phyloP scores from a whole-genome alignment of 2,113 vertebrate genomes.

The Phylloscopus trochilus region DNA sequence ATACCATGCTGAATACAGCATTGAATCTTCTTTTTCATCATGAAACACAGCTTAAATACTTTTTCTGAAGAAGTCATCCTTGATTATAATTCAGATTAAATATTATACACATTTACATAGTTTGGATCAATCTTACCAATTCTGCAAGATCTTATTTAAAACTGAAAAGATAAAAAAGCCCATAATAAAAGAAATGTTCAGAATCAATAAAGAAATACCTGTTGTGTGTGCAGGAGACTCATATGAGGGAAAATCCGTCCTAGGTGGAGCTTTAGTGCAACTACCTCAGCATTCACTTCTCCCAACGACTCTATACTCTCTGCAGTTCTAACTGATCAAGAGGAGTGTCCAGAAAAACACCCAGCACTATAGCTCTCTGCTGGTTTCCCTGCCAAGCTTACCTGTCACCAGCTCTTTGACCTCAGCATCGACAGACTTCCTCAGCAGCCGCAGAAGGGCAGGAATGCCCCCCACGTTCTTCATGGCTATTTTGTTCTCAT shows the following conservation, averaged over 20 bases:
- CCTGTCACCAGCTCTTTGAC: constrained; percentile 94
- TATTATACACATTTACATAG: background rate
- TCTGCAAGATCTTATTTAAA: background rate
- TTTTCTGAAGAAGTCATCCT: background rate
- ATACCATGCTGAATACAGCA: background rate
- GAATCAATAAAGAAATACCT: background rate
- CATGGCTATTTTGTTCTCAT: constrained; percentile 95
- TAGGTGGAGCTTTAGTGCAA: background rate
- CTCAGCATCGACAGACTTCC: constrained; percentile 92
- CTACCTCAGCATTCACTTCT: background rate
- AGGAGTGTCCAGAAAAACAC: background rate
- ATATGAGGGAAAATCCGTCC: background rate
- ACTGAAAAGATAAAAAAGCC: background rate
- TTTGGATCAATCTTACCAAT: background rate
- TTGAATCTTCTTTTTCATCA: background rate
- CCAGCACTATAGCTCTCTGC: background rate
- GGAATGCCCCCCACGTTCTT: constrained; percentile 92
- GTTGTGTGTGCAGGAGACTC: background rate
- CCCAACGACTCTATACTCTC: background rate
- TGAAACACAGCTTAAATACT: background rate
- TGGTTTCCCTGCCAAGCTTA: constrained; percentile 54
- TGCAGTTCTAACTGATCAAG: background rate
- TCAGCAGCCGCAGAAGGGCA: constrained; percentile 88
- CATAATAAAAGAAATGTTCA: background rate
- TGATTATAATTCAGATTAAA: background rate